phyloP scores from a whole-genome alignment of 2,888 invertebrate genomes.

The Thera britannica region DNA sequence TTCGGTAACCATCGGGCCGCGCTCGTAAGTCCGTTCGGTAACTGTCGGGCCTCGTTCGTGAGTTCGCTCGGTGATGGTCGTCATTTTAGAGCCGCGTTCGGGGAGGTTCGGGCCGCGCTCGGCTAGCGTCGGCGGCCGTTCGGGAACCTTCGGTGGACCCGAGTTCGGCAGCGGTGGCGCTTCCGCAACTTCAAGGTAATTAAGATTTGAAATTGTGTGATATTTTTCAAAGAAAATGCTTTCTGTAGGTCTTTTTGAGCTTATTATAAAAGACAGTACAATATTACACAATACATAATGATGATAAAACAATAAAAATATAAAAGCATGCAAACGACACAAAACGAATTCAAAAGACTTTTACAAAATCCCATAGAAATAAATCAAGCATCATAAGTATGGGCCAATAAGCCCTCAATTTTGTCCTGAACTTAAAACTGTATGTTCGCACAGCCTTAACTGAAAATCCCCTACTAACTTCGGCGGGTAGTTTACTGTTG shows the following conservation, averaged over 20 bases:
- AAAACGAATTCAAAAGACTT: not conserved
- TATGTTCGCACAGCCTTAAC: too few species aligned
- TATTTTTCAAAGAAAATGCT: not conserved
- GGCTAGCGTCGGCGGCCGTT: constrained; percentile 54
- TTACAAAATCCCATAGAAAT: not conserved
- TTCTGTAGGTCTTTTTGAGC: not conserved
- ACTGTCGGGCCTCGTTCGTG: constrained; percentile 57
- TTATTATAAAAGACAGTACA: too few species aligned
- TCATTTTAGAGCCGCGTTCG: constrained; percentile 56
- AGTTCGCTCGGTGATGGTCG: constrained; percentile 21
- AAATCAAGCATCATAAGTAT: not conserved
- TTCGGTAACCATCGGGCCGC: constrained; percentile 25
- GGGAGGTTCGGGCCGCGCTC: constrained; percentile 60
- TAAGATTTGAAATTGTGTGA: constrained; percentile 24
- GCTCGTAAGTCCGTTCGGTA: constrained; percentile 35
- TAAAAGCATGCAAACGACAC: not conserved
- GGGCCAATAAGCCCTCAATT: not conserved
- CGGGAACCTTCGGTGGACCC: constrained; percentile 63
- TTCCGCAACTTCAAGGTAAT: constrained; percentile 41
- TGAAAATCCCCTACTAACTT: too few species aligned
- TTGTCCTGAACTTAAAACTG: too few species aligned
- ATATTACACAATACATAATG: not conserved
- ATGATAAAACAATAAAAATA: not conserved
- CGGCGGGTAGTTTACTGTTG: too few species aligned
- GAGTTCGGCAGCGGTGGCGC: constrained; percentile 67